These are phyloP conservation scores for Trachelus iudaicus DNA, from an alignment of 2,888 invertebrate genomes.

Conservation along the genomic window DNA sequence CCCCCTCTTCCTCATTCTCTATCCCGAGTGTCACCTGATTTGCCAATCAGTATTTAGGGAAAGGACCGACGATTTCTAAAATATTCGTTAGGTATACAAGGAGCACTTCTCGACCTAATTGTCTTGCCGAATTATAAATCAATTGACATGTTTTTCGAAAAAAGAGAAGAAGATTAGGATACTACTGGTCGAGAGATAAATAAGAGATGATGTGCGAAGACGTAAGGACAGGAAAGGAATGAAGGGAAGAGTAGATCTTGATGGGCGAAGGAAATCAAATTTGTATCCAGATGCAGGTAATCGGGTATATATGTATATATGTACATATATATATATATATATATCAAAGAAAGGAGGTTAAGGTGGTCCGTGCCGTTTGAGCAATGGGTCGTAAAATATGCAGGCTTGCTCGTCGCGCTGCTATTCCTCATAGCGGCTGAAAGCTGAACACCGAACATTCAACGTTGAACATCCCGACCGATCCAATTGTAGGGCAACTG, in stretches of 20 bases:
- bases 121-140: neutral
- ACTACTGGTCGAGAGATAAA: neutral
- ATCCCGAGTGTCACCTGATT: neutral
- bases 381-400: conserved; percentile 40
- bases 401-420: conserved; percentile 25
- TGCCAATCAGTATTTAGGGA: neutral
- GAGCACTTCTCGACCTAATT: too few species aligned
- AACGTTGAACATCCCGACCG: neutral
- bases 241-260: neutral
- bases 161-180: neutral
- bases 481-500: neutral
- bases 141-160: neutral
- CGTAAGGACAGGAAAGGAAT: neutral
- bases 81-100: too few species aligned
- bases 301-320: neutral
- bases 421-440: conserved; percentile 2
- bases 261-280: conserved; percentile 1
- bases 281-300: neutral
- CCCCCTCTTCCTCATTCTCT: neutral
- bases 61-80: too few species aligned
- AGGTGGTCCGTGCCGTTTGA: conserved; percentile 8
- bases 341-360: neutral
- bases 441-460: neutral
- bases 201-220: neutral
- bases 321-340: neutral